Conservation (phyloP, 2,113 vertebrate genomes). For the Eublepharis macularius region DNA sequence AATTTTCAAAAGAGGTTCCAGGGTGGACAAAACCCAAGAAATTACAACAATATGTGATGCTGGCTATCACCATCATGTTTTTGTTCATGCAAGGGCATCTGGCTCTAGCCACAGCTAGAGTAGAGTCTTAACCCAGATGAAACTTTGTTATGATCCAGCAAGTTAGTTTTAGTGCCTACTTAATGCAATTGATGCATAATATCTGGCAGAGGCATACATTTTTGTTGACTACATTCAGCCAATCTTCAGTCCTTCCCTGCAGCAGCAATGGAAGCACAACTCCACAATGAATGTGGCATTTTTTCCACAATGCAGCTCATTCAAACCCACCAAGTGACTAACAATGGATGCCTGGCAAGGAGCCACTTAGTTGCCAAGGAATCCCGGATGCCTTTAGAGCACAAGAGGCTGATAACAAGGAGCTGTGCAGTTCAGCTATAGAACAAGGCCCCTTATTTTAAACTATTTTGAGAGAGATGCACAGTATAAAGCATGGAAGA, state of each 20-base stretch:
- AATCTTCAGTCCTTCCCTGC: neutral
- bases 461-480: neutral
- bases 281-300: conserved; percentile 15
- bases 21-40: neutral
- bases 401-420: conserved; percentile 22
- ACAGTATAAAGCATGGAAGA: neutral
- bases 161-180: neutral
- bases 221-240: neutral
- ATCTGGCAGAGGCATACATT: neutral
- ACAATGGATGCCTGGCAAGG: conserved; percentile 25
- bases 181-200: neutral
- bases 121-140: neutral
- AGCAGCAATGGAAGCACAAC: neutral
- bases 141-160: neutral
- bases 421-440: conserved; percentile 7
- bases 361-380: conserved; percentile 27
- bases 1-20: neutral
- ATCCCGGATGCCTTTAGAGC: conserved; percentile 21
- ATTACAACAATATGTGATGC: neutral
- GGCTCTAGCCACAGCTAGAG: neutral
- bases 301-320: conserved; percentile 10
- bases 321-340: conserved; percentile 8
- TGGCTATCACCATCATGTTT: neutral
- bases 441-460: conserved; percentile 19
- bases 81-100: neutral